Percentiles rank a stretch among this genome's conserved stretches.
Conservation (phyloP, 2,113 vertebrate genomes). For the Colius striatus region DNA sequence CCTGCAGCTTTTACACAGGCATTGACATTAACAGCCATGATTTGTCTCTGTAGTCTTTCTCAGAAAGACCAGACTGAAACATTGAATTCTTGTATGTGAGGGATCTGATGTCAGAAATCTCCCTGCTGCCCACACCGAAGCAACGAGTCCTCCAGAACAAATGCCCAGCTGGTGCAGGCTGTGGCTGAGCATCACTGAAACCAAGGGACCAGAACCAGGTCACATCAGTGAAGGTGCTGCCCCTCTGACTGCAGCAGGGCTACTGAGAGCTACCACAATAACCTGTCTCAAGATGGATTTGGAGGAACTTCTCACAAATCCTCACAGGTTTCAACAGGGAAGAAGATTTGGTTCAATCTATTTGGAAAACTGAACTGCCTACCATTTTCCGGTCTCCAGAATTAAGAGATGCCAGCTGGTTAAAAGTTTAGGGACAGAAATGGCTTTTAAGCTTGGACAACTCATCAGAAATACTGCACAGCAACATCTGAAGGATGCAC, state of each 20-base stretch:
- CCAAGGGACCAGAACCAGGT: not conserved
- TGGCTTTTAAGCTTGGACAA: not conserved
- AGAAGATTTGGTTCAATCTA: not conserved
- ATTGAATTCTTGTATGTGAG: not conserved
- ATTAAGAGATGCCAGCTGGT: not conserved
- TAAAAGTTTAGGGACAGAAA: not conserved
- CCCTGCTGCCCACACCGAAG: not conserved
- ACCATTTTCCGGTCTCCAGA: not conserved
- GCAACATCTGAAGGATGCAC: not conserved
- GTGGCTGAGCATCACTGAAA: not conserved
- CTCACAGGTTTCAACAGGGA: not conserved
- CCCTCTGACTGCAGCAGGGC: not conserved
- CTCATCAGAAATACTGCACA: fast-evolving
- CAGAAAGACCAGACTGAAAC: not conserved
- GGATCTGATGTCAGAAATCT: not conserved
- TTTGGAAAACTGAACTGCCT: not conserved
- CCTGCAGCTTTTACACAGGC: not conserved
- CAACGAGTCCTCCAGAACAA: not conserved
- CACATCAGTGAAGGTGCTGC: not conserved
- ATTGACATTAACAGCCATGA: not conserved
- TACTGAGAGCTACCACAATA: not conserved
- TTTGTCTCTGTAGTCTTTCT: not conserved
- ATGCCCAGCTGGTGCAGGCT: not conserved
- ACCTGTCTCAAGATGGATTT: not conserved
- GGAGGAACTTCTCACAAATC: not conserved